Base-by-base conservation (phyloP, 2,797 vertebrate species). In the Sciaenops ocellatus region DNA sequence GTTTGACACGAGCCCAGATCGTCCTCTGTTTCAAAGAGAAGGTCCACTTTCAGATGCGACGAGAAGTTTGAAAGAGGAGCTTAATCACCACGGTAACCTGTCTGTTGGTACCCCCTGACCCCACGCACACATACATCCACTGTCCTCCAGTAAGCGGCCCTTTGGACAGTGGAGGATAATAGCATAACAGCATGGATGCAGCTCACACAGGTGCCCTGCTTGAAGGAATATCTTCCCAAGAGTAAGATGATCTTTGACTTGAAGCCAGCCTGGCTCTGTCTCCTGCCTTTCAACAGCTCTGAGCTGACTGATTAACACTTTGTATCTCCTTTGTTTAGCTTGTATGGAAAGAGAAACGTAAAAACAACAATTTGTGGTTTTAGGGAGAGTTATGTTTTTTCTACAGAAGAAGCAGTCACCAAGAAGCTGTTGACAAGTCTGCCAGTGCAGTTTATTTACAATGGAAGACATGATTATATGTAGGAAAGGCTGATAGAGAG, bases 11-110 rank as follows among this genome's bases (percentile, higher is more conserved):
- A 30, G 64, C 78, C 65, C 76, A 74, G 87, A 84, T 90, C 34
- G 34, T 38, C 73, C 59, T 74, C 68, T n/a, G 79, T 73, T 91
- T 90, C 90, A 91, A 91, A 92, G 91, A 65, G 52, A 75, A 55
- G 69, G 64, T 76, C 76, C 87, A 89, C 81, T 78, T 89, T 88
- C 69, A 69, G 81, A 89, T 83, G 88, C 80, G 83, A 87, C 68
- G 68, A 38, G 52, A 3, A 24, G 66, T 79, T 78, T 93, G 90
- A 94, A 91, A 91, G 89, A 90, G 83, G 80, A 83, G 91, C 87
- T 92, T 91, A 89, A 90, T 93, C 88, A 85, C 91, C 88, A 88
- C 64, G 79, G 89, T 85, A 86, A 92, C 87, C 71, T 72, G 76
- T 85, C 80, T 79, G 54, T 73, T 60, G 42, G 57, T 57, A 26